phyloP scores from a whole-genome alignment of 2,113 vertebrate genomes.

The Diphyllodes magnificus region DNA sequence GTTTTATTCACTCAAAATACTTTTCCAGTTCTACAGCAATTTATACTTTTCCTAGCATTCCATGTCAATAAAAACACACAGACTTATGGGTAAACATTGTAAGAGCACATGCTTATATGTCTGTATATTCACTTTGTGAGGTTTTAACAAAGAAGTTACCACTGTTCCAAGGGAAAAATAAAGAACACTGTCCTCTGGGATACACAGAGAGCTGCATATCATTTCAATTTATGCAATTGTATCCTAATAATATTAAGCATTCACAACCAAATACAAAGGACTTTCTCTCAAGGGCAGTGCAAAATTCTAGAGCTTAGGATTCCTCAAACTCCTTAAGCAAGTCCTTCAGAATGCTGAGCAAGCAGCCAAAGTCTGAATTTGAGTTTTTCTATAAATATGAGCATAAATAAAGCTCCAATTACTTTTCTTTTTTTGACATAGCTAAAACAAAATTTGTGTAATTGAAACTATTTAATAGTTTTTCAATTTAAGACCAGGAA shows the following conservation, averaged over 20 bases:
- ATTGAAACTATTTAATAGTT: background rate
- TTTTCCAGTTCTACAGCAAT: slow-evolving; percentile 64
- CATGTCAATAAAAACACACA: background rate
- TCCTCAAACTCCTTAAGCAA: background rate
- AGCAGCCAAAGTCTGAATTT: background rate
- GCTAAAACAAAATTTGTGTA: background rate
- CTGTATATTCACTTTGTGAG: background rate
- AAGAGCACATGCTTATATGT: background rate
- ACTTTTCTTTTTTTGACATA: background rate
- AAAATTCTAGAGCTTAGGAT: background rate
- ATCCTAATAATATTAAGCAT: background rate
- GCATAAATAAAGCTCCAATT: background rate
- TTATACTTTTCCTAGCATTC: slow-evolving; percentile 57
- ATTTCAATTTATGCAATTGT: background rate
- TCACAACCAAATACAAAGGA: background rate
- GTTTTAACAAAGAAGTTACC: background rate
- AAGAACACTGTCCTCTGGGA: background rate
- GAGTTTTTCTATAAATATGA: background rate
- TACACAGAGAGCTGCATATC: background rate
- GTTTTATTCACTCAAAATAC: slow-evolving; percentile 55
- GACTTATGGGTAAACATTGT: background rate
- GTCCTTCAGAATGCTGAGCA: background rate
- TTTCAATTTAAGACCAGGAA: background rate
- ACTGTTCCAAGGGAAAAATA: background rate
- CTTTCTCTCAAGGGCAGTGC: background rate